Percentiles rank a stretch among this genome's conserved stretches.
phyloP scores from a whole-genome alignment of 1,140 invertebrate genomes.

The Venustaconcha ellipsiformis region DNA sequence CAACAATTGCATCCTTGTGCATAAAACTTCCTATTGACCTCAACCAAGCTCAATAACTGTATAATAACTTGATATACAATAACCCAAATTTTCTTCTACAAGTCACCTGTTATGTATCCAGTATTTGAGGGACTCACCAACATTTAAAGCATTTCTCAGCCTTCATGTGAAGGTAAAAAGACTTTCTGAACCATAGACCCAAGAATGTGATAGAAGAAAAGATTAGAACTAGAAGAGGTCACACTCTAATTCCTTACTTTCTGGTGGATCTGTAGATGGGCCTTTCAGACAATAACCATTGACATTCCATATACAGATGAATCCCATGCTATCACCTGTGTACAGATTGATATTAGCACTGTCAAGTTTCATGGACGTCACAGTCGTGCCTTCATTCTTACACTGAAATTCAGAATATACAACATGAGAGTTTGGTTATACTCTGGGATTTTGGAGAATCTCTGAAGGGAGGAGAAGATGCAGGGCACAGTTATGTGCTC shows the following conservation, averaged over 20 bases:
- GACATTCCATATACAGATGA: constrained; percentile 66
- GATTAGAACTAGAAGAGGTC: no score
- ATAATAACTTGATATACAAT: neutral
- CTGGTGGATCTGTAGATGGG: constrained; percentile 49
- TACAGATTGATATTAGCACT: constrained; percentile 55
- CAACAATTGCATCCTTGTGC: no score
- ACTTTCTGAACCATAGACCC: no score
- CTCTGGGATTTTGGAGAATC: neutral
- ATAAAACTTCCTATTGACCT: no score
- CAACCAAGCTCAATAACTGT: no score
- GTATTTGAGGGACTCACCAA: neutral
- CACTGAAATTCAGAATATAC: constrained; percentile 47
- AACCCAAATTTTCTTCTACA: neutral
- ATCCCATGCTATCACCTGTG: constrained; percentile 65
- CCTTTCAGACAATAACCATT: constrained; percentile 57
- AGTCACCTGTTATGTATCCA: neutral
- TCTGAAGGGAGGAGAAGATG: no score
- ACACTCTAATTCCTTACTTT: constrained; percentile 46
- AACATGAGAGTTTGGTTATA: neutral
- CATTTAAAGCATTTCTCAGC: neutral
- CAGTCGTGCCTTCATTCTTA: constrained; percentile 51
- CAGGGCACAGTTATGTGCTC: no score
- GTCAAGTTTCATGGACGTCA: constrained; percentile 56
- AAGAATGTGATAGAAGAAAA: no score
- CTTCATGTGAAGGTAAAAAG: no score